Evolutionary conservation across 2,113 vertebrate species (phyloP).

Genomic region (Platysternon megacephalum): DNA sequence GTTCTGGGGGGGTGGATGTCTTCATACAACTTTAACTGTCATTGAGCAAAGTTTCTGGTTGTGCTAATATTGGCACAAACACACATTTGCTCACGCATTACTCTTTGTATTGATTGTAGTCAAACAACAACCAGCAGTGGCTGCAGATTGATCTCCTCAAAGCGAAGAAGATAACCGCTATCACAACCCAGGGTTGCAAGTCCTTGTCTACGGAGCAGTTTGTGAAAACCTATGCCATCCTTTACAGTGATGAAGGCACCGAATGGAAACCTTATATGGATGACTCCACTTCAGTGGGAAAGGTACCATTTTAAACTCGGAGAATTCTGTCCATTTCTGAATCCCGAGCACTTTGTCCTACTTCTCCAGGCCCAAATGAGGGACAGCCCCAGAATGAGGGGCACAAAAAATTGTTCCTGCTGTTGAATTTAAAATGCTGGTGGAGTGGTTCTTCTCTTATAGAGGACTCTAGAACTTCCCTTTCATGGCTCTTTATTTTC

Average conservation of each 20-base stretch:
- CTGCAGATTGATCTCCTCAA: conserved; percentile 90
- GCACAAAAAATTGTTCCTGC: background rate
- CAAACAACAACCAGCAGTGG: conserved; percentile 88
- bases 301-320: conserved; percentile 77
- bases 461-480: background rate
- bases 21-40: background rate
- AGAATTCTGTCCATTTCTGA: background rate
- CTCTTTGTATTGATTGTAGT: conserved; percentile 70
- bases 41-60: background rate
- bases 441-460: background rate
- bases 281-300: conserved; percentile 69
- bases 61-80: background rate
- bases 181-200: conserved; percentile 90
- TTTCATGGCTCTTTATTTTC: background rate
- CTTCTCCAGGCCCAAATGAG: background rate
- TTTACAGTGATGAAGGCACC: conserved; percentile 84
- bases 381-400: background rate
- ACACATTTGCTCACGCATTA: background rate
- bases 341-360: background rate
- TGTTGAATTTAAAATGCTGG: background rate
- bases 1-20: background rate
- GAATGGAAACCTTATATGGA: conserved; percentile 87
- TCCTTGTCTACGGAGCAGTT: conserved; percentile 85
- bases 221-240: conserved; percentile 83
- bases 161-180: conserved; percentile 91